Conservation (phyloP, 2,888 invertebrate species). For the Trissoscelio sp. region DNA sequence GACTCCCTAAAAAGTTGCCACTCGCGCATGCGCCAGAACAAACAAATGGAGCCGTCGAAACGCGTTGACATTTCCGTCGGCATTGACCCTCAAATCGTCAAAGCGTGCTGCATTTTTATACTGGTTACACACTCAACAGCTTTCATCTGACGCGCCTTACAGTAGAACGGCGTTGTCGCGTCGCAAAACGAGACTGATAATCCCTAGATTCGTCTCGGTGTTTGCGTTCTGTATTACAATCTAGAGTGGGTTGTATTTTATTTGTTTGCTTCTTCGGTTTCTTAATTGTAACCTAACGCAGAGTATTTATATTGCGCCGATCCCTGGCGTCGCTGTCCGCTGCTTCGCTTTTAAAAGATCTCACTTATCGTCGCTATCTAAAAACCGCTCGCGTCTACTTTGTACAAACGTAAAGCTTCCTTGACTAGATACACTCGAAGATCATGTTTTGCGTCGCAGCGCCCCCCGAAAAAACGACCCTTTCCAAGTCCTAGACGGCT, state of each 20-base stretch:
- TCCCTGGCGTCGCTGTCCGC: conserved; percentile 47
- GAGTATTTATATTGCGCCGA: conserved; percentile 66
- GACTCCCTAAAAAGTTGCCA: conserved; percentile 16
- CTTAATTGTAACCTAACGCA: conserved; percentile 63
- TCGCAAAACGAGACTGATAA: conserved; percentile 58
- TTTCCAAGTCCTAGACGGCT: conserved; percentile 31
- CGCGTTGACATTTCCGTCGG: not conserved
- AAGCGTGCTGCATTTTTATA: no score
- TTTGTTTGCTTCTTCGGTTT: no score
- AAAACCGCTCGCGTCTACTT: conserved; percentile 63
- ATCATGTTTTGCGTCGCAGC: conserved; percentile 54
- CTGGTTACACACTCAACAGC: no score
- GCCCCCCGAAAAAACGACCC: conserved; percentile 38
- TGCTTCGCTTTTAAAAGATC: conserved; percentile 58
- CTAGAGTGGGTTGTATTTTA: no score
- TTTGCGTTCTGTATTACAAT: conserved; percentile 53
- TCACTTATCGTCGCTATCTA: conserved; percentile 53
- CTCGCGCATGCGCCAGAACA: conserved; percentile 29
- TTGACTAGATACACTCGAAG: conserved; percentile 71
- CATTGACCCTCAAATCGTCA: not conserved
- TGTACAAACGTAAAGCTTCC: conserved; percentile 69
- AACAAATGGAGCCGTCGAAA: not conserved
- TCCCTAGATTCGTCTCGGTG: conserved; percentile 44
- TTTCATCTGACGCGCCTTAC: conserved; percentile 25
- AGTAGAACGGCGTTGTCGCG: conserved; percentile 64